Percentiles rank a stretch among this genome's conserved stretches.
Conservation (phyloP, 2,113 vertebrate species). For the Rhineura floridana region DNA sequence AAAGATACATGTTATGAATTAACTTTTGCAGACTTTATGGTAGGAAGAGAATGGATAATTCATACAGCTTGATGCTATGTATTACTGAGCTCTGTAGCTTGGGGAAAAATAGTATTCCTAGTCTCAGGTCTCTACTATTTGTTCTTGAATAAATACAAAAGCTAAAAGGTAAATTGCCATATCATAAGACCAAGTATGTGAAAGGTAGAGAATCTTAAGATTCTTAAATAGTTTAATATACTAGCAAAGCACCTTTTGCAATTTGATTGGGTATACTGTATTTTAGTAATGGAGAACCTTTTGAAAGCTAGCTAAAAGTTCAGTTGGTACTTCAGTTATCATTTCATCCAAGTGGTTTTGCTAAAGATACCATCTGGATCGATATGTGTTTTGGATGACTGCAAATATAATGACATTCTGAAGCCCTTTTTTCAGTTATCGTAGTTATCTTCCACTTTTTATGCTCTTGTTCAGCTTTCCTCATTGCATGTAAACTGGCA, state of each 20-base stretch:
- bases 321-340: background rate
- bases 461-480: background rate
- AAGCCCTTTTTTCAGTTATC: background rate
- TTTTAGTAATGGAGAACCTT: background rate
- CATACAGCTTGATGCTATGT: background rate
- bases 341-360: background rate
- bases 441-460: background rate
- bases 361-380: background rate
- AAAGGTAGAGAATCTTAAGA: background rate
- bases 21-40: background rate
- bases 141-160: background rate
- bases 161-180: background rate
- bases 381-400: background rate
- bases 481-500: background rate
- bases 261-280: background rate
- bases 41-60: background rate
- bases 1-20: background rate
- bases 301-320: background rate
- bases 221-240: constrained; percentile 1
- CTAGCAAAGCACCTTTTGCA: background rate
- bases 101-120: background rate
- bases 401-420: background rate
- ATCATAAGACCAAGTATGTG: background rate
- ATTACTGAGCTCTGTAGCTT: background rate
- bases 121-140: background rate